Evolutionary conservation across 2,888 invertebrate genomes (phyloP).

Genomic region (Caenorhabditis plicata): DNA sequence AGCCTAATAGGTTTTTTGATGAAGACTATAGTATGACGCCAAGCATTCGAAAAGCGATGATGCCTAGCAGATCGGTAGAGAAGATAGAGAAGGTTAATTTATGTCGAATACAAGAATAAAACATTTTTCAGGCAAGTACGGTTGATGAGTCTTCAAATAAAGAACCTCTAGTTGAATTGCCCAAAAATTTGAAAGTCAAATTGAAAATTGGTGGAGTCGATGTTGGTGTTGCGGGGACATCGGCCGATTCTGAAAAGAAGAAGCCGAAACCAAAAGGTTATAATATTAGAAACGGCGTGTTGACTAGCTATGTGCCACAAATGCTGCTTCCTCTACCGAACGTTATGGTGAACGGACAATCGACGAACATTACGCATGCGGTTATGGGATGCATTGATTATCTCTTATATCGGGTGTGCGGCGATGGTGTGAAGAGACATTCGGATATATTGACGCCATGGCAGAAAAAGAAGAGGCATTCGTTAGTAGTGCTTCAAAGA

Average conservation of each 20-base stretch:
- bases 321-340: neutral
- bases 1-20: slow-evolving; percentile 23
- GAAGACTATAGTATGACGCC: slow-evolving; percentile 12
- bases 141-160: too few relatives aligned
- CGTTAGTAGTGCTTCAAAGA: too few relatives aligned
- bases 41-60: neutral
- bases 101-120: too few relatives aligned
- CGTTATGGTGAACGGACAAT: neutral
- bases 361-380: slow-evolving; percentile 1
- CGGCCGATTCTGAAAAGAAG: neutral
- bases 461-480: slow-evolving; percentile 10
- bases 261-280: slow-evolving; percentile 5
- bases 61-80: neutral
- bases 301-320: slow-evolving; percentile 14
- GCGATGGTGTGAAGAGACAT: slow-evolving; percentile 30
- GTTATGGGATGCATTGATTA: slow-evolving; percentile 21
- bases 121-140: too few relatives aligned
- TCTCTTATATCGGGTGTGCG: slow-evolving; percentile 29
- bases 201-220: neutral
- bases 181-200: neutral
- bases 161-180: too few relatives aligned
- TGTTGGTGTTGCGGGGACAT: too few relatives aligned
- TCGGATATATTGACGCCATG: slow-evolving; percentile 17
- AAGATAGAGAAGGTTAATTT: neutral
- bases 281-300: slow-evolving; percentile 12